A percentile compares a stretch with the other conserved stretches of the same genome.
These are phyloP conservation scores for Pluvianellus socialis DNA, from an alignment of 2,113 vertebrate species.

Conservation along the genomic window DNA sequence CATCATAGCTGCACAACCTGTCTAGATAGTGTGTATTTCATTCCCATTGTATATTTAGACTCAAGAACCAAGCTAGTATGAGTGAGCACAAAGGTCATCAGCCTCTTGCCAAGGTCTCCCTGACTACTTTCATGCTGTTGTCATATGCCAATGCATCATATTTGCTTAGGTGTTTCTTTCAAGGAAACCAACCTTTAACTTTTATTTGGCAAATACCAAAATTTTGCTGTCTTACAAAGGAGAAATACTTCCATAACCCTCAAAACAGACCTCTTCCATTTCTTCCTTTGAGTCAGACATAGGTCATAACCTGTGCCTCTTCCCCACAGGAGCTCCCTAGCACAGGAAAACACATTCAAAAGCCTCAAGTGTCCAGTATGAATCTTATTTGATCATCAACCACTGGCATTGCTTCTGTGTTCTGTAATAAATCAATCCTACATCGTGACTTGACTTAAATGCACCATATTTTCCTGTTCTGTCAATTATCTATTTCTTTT, in stretches of 20 bases:
- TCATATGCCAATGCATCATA: not conserved
- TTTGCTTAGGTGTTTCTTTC: not conserved
- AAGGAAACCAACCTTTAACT: not conserved
- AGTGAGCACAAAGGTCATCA: not conserved
- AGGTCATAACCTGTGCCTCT: not conserved
- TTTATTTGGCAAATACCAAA: not conserved
- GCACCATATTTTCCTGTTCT: not conserved
- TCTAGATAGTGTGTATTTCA: not conserved
- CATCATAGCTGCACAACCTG: not conserved
- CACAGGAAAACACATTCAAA: not conserved
- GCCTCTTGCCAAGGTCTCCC: not conserved
- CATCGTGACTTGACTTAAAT: not conserved
- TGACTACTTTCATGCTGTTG: not conserved
- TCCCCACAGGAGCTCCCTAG: not conserved
- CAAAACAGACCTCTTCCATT: not conserved
- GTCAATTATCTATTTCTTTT: not conserved
- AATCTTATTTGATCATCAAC: not conserved
- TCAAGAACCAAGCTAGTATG: not conserved
- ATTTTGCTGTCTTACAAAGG: not conserved
- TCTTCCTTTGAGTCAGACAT: not conserved
- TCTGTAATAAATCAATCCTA: constrained; percentile 16
- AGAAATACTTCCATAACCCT: not conserved
- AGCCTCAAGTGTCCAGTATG: not conserved
- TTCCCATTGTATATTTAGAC: not conserved
- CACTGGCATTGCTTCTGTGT: not conserved